Percentiles rank a stretch among this genome's conserved stretches.
Evolutionary conservation across 2,888 invertebrate genomes (phyloP).

Genomic region (Atethmia centrago): DNA sequence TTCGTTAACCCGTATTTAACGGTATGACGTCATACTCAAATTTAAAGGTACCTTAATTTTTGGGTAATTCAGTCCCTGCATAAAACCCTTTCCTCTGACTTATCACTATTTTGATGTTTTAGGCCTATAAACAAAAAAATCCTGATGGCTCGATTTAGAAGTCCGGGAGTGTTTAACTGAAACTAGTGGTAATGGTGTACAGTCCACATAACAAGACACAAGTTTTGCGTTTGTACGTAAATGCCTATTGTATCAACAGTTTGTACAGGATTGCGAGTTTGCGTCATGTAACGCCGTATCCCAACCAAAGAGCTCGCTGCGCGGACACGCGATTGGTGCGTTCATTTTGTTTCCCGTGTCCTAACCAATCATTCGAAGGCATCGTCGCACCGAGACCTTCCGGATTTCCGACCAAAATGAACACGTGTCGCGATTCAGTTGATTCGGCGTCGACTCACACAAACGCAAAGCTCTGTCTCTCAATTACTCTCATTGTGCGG

Average conservation of each 20-base stretch:
- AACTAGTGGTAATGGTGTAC: background rate
- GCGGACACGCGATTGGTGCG: too few relatives aligned
- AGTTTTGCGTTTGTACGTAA: background rate
- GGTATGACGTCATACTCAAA: too few relatives aligned
- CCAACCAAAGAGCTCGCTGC: background rate
- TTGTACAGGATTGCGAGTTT: background rate
- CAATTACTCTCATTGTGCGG: background rate
- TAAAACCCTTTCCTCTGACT: too few relatives aligned
- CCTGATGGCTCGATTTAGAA: too few relatives aligned
- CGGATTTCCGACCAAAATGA: background rate
- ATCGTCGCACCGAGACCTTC: background rate
- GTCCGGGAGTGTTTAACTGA: background rate
- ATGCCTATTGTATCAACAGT: background rate
- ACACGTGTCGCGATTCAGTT: background rate
- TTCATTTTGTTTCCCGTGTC: background rate
- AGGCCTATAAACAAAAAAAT: too few relatives aligned
- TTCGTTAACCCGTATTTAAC: too few relatives aligned
- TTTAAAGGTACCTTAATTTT: too few relatives aligned
- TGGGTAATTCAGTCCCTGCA: too few relatives aligned
- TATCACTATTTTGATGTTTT: too few relatives aligned
- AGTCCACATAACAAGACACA: slow-evolving; percentile 1
- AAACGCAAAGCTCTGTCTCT: background rate
- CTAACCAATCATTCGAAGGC: background rate
- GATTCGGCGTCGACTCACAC: background rate
- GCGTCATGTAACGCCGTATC: background rate